Percentiles rank a stretch among this genome's conserved stretches.
These are phyloP conservation scores for Lycophotia porphyrea DNA, from an alignment of 2,888 invertebrate genomes.

Conservation along the genomic window DNA sequence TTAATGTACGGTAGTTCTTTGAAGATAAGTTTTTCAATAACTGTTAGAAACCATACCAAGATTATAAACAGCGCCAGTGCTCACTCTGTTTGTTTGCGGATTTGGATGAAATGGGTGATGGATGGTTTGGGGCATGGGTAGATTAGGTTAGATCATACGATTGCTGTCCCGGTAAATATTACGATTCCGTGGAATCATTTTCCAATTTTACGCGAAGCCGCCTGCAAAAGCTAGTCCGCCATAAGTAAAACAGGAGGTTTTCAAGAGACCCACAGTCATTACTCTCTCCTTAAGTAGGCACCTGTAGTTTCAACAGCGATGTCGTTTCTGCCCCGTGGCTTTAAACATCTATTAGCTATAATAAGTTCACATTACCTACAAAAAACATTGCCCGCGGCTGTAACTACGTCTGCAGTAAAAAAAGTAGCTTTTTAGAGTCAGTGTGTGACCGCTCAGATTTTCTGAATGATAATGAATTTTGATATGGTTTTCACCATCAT, in stretches of 20 bases:
- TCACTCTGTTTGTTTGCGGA: not conserved
- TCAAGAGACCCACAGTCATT: not conserved
- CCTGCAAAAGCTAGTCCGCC: not conserved
- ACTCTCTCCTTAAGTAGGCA: no score
- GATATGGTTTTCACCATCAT: not conserved
- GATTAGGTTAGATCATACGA: not conserved
- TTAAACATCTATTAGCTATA: not conserved
- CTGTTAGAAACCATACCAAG: not conserved
- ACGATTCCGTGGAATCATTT: not conserved
- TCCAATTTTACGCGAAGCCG: not conserved
- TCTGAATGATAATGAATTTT: not conserved
- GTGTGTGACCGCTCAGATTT: not conserved
- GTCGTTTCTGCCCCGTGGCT: not conserved
- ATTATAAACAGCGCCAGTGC: not conserved
- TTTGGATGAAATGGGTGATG: not conserved
- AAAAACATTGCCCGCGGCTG: not conserved
- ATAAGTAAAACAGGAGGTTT: not conserved
- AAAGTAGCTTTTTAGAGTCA: no score
- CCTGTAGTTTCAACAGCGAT: not conserved
- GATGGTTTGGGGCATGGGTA: not conserved
- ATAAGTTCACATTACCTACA: constrained; percentile 9
- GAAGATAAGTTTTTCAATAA: constrained; percentile 8
- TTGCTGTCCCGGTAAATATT: not conserved
- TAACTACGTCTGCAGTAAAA: not conserved
- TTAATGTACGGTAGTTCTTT: not conserved